Percentiles rank a stretch among this genome's conserved stretches.
phyloP scores from a whole-genome alignment of 2,797 vertebrate species.

The Oophaga sylvatica region DNA sequence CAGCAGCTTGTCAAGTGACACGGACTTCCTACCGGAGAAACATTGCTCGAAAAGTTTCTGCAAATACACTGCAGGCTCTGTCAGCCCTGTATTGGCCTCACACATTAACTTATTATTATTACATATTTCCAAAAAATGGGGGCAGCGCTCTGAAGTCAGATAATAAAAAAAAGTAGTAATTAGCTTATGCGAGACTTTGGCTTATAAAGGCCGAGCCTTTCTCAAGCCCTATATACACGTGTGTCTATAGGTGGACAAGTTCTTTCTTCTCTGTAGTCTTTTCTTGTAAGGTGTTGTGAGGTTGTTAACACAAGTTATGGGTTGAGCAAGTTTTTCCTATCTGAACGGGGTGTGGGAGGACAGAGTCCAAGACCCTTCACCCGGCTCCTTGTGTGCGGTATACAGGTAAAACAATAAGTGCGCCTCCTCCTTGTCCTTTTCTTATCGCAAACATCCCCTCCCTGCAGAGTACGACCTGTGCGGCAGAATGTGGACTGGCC shows the following conservation, averaged over 20 bases:
- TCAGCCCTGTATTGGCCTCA: too few species aligned
- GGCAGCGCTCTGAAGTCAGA: too few species aligned
- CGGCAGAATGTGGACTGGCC: conserved; percentile 61
- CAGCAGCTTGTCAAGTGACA: neutral
- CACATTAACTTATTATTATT: too few species aligned
- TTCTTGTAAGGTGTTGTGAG: neutral
- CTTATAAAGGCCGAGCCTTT: too few species aligned
- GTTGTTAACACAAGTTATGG: conserved; percentile 7
- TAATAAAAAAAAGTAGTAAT: too few species aligned
- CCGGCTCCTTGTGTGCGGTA: conserved; percentile 41
- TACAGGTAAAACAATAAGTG: conserved; percentile 48
- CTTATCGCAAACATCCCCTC: conserved; percentile 36
- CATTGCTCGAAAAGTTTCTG: conserved; percentile 6
- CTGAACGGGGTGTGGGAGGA: conserved; percentile 45
- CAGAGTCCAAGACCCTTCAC: conserved; percentile 56
- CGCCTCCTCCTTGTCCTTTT: conserved; percentile 25
- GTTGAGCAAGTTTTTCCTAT: conserved; percentile 11
- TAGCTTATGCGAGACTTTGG: too few species aligned
- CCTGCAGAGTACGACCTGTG: conserved; percentile 34
- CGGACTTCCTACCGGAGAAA: neutral
- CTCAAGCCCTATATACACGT: neutral
- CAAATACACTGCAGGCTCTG: neutral
- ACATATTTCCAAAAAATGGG: too few species aligned
- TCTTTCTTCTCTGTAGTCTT: neutral
- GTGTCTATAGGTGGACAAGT: too few species aligned